A percentile compares a stretch with the other conserved stretches of the same genome.
Evolutionary conservation across 2,113 vertebrate species (phyloP).

Genomic region (Lampris incognitus): DNA sequence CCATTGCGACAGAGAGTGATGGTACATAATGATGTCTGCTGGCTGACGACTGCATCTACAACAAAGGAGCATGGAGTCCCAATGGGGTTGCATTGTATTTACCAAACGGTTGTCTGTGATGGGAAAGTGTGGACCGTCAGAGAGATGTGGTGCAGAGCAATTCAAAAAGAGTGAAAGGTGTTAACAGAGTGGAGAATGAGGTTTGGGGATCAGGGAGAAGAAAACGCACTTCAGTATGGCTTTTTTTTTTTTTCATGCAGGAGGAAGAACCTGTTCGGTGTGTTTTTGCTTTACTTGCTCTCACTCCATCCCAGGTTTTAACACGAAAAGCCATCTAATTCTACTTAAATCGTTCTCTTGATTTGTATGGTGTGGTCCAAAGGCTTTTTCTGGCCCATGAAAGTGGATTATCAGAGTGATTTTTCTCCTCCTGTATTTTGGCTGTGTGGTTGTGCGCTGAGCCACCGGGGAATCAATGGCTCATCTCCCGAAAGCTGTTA

Average conservation of each 20-base stretch:
- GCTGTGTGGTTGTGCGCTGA: conserved; percentile 57
- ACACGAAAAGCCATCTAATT: conserved; percentile 28
- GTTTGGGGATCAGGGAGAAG: neutral
- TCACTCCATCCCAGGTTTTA: conserved; percentile 6
- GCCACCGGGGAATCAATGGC: conserved; percentile 63
- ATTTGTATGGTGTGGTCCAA: conserved; percentile 39
- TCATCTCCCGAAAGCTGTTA: conserved; percentile 62
- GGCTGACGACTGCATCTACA: conserved; percentile 30
- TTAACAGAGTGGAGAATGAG: neutral
- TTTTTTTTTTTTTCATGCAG: neutral
- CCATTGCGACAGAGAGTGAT: conserved; percentile 40
- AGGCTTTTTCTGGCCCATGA: conserved; percentile 55
- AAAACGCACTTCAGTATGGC: neutral
- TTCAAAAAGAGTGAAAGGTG: neutral
- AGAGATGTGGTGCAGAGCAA: conserved; percentile 12
- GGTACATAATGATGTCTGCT: conserved; percentile 40
- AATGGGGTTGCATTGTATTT: conserved; percentile 35
- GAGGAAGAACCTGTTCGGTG: neutral
- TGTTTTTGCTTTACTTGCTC: conserved; percentile 1
- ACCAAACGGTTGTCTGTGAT: conserved; percentile 24
- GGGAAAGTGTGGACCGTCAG: conserved; percentile 20
- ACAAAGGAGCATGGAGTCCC: conserved; percentile 22
- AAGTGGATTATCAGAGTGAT: conserved; percentile 67
- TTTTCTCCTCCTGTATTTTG: conserved; percentile 49
- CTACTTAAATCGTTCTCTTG: conserved; percentile 28